A percentile compares a stretch with the other conserved stretches of the same genome.
phyloP scores from a whole-genome alignment of 2,113 vertebrate species.

The Apaloderma vittatum region DNA sequence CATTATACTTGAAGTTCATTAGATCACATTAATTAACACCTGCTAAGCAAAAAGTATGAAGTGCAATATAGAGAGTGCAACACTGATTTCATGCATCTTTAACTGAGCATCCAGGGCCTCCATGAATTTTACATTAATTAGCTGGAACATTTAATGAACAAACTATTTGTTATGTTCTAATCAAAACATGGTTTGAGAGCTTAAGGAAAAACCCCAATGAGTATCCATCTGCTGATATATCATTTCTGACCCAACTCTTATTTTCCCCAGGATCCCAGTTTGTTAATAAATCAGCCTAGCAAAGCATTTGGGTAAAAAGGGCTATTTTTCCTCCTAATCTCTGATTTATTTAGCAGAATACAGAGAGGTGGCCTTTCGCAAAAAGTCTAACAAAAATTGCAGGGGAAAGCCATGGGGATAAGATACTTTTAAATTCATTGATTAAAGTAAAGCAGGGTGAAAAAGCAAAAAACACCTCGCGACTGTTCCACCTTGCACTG shows the following conservation, averaged over 20 bases:
- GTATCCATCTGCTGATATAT: not conserved
- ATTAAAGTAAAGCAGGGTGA: not conserved
- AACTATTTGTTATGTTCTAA: not conserved
- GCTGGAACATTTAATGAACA: not conserved
- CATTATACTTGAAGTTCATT: not conserved
- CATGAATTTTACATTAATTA: not conserved
- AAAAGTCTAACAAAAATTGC: not conserved
- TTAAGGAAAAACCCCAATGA: not conserved
- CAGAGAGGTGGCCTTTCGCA: constrained; percentile 9
- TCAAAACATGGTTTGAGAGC: not conserved
- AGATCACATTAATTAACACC: not conserved
- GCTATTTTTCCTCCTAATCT: not conserved
- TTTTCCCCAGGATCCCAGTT: not conserved
- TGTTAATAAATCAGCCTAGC: not conserved
- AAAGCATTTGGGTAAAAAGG: not conserved
- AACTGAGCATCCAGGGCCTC: not conserved
- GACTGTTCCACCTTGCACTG: rapidly evolving
- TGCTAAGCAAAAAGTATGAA: not conserved
- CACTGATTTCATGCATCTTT: not conserved
- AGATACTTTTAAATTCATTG: not conserved
- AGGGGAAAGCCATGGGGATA: not conserved
- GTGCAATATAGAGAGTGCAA: not conserved
- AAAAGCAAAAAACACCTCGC: not conserved
- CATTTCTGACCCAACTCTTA: not conserved
- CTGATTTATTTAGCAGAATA: not conserved